Evolutionary conservation across 2,113 vertebrate genomes (phyloP), one percentile per base, ranked within the genome.

Genomic region (Rhineura floridana): DNA sequence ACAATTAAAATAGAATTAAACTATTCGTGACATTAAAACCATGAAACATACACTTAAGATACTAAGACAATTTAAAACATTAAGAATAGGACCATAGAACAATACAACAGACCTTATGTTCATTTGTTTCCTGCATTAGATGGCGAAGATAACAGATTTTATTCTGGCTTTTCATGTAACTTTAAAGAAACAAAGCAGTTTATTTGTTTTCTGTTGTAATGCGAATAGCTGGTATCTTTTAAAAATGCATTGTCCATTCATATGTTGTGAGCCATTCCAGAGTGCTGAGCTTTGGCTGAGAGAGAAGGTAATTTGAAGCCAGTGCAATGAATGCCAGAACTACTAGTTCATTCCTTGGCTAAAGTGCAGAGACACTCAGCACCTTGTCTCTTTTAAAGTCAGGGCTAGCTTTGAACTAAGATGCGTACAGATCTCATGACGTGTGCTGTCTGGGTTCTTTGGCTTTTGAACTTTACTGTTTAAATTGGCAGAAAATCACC

Each of bases 331-430:
- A 52, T 92, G 92, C 90, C 92, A 92, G 83, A 95, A 87, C 59
- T 87, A 73, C 84, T 93, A 25, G 1, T 42, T 95, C 85, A 80
- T 86, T 89, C 78, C 42, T 77, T 94, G 83, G 78, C 94, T 88
- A 88, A 93, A 90, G 73, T 48, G 0, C 62, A 59, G 91, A 59
- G 25, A 78, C 90, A 91, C 83, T 96, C 90, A 92, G 63, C 87
- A 90, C 87, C 94, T 92, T 67, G 44, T 95, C 80, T 93, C 92
- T 89, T 87, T 84, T 93, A 88, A 88, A 92, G 79, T 82, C 76
- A 93, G 87, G 88, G 48, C 7, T 17, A 48, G 70, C 30, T 94
- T 95, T 92, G 85, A 91, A 89, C 33, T 93, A 90, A 63, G 65
- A 94, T 85, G 67, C 55, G 50, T 1, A 28, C 28, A 10, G n/a